Conservation (phyloP, 2,113 vertebrate genomes). For the Protomyctophum bolini region DNA sequence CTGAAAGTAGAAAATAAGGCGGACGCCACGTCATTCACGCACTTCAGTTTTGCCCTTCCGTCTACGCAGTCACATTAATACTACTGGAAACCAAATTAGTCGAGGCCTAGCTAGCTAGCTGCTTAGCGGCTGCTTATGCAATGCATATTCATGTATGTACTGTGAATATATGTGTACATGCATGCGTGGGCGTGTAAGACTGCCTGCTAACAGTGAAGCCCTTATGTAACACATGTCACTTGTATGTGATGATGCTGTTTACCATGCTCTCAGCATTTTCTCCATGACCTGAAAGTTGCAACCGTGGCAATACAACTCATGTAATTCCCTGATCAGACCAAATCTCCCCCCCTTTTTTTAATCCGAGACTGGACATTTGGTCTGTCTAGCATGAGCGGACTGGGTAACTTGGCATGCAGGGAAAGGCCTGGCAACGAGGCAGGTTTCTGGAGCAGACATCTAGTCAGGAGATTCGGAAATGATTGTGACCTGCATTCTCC, state of each 20-base stretch:
- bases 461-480: slow-evolving; percentile 57
- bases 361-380: slow-evolving; percentile 65
- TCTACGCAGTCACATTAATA: no score
- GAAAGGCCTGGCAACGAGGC: slow-evolving; percentile 41
- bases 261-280: neutral
- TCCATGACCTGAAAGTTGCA: slow-evolving; percentile 1
- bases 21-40: no score
- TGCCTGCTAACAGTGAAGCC: slow-evolving; percentile 24
- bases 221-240: slow-evolving; percentile 58
- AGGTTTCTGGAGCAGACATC: slow-evolving; percentile 68
- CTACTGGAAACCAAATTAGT: no score
- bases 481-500: slow-evolving; percentile 71
- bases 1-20: no score
- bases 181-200: slow-evolving; percentile 10
- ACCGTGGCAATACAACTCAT: slow-evolving; percentile 23
- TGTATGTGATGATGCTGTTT: slow-evolving; percentile 42
- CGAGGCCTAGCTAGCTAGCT: no score
- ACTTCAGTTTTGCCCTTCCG: no score
- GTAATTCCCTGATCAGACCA: slow-evolving; percentile 67
- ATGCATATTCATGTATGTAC: neutral
- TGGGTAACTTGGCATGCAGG: slow-evolving; percentile 43
- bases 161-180: neutral
- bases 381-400: slow-evolving; percentile 63
- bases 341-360: slow-evolving; percentile 55
- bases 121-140: no score